A percentile compares a stretch with the other conserved stretches of the same genome.
These are phyloP conservation scores for Psittacula cyanocephala DNA, from an alignment of 2,113 vertebrate genomes.

Conservation along the genomic window DNA sequence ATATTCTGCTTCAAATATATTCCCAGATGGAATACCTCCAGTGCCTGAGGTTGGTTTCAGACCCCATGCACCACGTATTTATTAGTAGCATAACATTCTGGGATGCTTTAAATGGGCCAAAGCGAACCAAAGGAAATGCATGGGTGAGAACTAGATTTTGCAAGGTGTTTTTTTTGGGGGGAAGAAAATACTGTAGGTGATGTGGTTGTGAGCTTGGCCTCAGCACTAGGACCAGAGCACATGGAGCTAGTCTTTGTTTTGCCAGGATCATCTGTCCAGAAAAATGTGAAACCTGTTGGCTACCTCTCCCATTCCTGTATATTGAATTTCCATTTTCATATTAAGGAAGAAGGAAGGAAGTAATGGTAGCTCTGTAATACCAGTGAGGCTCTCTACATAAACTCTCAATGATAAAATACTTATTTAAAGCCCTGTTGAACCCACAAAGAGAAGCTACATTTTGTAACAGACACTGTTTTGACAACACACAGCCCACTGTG, in stretches of 20 bases:
- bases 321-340: not conserved
- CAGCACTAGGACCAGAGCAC: not conserved
- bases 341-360: not conserved
- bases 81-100: not conserved
- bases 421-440: not conserved
- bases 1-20: not conserved
- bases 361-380: not conserved
- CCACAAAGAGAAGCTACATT: not conserved
- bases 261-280: not conserved
- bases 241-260: not conserved
- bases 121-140: not conserved
- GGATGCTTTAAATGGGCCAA: not conserved
- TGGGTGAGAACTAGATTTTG: not conserved
- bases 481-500: not conserved
- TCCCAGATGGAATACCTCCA: not conserved
- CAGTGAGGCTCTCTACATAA: not conserved
- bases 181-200: not conserved
- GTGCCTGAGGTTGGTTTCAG: not conserved
- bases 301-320: not conserved
- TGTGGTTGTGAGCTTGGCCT: not conserved
- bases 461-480: not conserved
- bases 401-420: not conserved
- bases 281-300: not conserved
- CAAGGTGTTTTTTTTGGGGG: not conserved
- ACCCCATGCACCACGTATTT: rapidly evolving